A percentile compares a stretch with the other conserved stretches of the same genome.
phyloP scores from a whole-genome alignment of 1,140 invertebrate species.

The Diprion similis region DNA sequence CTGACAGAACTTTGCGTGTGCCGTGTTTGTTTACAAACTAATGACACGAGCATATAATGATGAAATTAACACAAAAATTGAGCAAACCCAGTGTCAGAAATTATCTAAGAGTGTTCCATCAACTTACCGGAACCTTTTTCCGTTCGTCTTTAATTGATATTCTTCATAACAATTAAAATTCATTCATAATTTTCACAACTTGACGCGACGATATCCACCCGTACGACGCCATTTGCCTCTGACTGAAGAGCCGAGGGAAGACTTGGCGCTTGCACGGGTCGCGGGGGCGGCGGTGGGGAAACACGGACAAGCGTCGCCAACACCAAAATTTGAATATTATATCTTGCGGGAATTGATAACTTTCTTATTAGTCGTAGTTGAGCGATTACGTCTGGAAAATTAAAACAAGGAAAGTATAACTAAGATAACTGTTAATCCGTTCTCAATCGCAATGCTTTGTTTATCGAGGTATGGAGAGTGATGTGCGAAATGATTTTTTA shows the following conservation, averaged over 20 bases:
- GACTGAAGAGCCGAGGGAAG: constrained; percentile 15
- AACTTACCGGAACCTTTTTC: constrained; percentile 47
- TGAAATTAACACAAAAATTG: not conserved
- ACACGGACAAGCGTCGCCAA: not conserved
- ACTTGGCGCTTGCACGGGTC: not conserved
- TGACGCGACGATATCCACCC: constrained; percentile 59
- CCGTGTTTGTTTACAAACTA: constrained; percentile 61
- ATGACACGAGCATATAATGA: constrained; percentile 26
- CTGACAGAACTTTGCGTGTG: constrained; percentile 31
- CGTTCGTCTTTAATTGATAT: constrained; percentile 42
- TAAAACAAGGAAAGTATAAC: too few relatives aligned
- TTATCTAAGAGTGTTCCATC: constrained; percentile 18
- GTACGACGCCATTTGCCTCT: constrained; percentile 60
- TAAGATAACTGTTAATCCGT: too few relatives aligned
- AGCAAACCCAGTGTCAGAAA: constrained; percentile 8
- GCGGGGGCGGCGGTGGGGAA: not conserved
- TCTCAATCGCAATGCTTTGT: too few relatives aligned
- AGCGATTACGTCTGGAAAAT: too few relatives aligned
- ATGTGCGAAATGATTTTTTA: too few relatives aligned
- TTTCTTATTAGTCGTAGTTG: too few relatives aligned
- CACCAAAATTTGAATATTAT: not conserved
- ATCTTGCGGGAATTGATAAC: not conserved
- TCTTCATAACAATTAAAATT: constrained; percentile 50
- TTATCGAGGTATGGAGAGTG: too few relatives aligned
- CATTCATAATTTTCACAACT: constrained; percentile 60